phyloP scores from a whole-genome alignment of 2,113 vertebrate genomes.

The Clupea harengus region DNA sequence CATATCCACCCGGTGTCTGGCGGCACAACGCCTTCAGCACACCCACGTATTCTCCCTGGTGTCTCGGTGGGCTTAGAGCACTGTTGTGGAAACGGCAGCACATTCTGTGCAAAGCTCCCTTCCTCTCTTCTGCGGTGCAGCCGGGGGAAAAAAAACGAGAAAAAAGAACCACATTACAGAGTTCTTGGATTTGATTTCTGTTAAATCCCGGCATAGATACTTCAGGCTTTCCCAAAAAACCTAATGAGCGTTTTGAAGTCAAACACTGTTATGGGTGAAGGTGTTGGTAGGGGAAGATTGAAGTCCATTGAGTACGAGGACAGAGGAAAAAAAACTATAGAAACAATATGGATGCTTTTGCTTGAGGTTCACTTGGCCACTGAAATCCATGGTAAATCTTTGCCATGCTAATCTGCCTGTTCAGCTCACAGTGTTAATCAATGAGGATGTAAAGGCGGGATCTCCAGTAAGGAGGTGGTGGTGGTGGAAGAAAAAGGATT shows the following conservation, averaged over 20 bases:
- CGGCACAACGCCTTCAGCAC: not conserved
- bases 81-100: slow-evolving; percentile 14
- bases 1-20: not conserved
- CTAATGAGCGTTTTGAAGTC: not conserved
- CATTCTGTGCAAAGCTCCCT: slow-evolving; percentile 15
- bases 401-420: slow-evolving; percentile 59
- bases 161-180: not conserved
- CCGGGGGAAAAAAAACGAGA: not conserved
- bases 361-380: slow-evolving; percentile 38
- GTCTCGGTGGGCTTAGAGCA: slow-evolving; percentile 10
- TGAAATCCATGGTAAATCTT: slow-evolving; percentile 60
- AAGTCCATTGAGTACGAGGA: slow-evolving; percentile 34
- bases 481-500: slow-evolving; percentile 56
- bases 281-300: not conserved
- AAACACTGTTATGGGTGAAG: not conserved
- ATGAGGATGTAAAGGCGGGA: slow-evolving; percentile 67
- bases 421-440: slow-evolving; percentile 69
- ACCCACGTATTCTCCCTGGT: slow-evolving; percentile 9
- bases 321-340: not conserved
- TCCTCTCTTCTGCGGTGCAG: not conserved
- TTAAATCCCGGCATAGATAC: not conserved
- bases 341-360: slow-evolving; percentile 29
- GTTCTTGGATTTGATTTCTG: not conserved
- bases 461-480: slow-evolving; percentile 52
- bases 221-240: not conserved